These are phyloP conservation scores for Stenodema calcarata DNA, from an alignment of 2,888 invertebrate species.

Conservation along the genomic window DNA sequence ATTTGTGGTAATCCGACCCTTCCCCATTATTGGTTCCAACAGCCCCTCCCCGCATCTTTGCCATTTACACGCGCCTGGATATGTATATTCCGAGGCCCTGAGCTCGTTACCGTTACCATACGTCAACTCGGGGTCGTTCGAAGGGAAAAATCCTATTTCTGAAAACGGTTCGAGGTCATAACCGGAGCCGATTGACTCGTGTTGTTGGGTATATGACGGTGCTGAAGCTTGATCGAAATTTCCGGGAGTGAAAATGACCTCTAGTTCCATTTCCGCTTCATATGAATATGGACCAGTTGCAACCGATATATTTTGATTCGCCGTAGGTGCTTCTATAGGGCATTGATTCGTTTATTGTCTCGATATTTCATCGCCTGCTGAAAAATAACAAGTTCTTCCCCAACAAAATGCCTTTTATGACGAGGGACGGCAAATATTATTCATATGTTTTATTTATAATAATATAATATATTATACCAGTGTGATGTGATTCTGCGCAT, in stretches of 20 bases:
- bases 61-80: background rate
- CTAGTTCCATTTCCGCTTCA: background rate
- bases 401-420: too few species aligned
- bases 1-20: constrained; percentile 30
- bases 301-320: background rate
- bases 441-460: too few species aligned
- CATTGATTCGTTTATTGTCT: background rate
- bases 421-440: too few species aligned
- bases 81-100: background rate
- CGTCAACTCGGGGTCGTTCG: background rate
- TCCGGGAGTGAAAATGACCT: background rate
- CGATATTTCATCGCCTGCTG: too few species aligned
- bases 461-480: too few species aligned
- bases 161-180: background rate
- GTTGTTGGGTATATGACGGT: background rate
- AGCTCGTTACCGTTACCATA: background rate
- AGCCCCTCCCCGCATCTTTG: background rate
- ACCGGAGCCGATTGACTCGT: background rate
- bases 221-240: background rate
- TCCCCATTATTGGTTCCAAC: background rate
- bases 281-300: background rate
- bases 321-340: background rate
- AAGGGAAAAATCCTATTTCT: background rate
- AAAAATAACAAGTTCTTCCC: too few species aligned
- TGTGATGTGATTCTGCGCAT: too few species aligned